Base-by-base conservation (phyloP, 1,140 invertebrate species). In the Vanessa tameamea region DNA sequence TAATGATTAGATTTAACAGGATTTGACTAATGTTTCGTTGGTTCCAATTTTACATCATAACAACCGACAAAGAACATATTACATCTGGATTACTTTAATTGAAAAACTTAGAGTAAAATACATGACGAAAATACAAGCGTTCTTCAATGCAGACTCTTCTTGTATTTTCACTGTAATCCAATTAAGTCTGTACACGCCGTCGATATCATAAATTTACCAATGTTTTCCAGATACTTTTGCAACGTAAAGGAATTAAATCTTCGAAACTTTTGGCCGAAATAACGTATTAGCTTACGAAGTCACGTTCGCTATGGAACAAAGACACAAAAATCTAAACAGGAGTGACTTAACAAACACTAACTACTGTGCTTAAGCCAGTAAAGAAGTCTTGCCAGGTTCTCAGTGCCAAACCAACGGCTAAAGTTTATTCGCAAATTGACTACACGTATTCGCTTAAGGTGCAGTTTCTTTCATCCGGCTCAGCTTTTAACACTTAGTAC, bases 391-490 rank as follows among this genome's bases (percentile, higher is more conserved):
- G 71, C 75, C 78, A 73, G 76, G 78, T 80, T 82, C 76, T 81
- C 57, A 61, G 77, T 78, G 83, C 84, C 85, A 86, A 87, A 87
- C 84, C 87, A 86, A 90, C 84, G 78, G 81, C 78, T 65, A 79
- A 89, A 90, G 76, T 91, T 91, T 87, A 87, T 87, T 92, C 87
- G 82, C 88, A 91, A 92, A 92, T 92, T 92, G 90, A 92, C 88
- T 91, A 76, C 83, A 87, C 86, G 90, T 89, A 90, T 91, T 87
- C 87, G 89, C 88, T 89, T 87, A 86, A 90, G 86, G 84, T 91
- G 90, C 90, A 91, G 84, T 91, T 92, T 91, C 89, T 90, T 91
- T 92, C 82, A 87, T 88, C 81, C 61, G 72, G 80, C 79, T 84
- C 78, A 84, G 84, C 83, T 81, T 82, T 81, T 82, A 77, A 73